A percentile compares a stretch with the other conserved stretches of the same genome.
These are phyloP conservation scores for Ericerus pela DNA, from an alignment of 1,140 invertebrate species.

Conservation along the genomic window DNA sequence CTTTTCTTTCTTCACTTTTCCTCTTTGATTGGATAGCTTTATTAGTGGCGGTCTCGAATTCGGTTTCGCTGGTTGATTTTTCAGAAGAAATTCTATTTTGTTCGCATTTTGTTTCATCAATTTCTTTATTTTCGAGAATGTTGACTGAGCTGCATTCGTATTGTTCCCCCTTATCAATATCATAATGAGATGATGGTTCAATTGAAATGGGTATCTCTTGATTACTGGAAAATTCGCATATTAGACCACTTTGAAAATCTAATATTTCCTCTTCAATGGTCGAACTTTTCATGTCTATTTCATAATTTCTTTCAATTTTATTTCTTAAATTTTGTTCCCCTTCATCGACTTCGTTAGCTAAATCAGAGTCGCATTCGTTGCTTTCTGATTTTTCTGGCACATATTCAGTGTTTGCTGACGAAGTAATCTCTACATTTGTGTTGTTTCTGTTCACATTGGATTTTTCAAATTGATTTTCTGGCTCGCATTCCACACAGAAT, in stretches of 20 bases:
- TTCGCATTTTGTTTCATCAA: not conserved
- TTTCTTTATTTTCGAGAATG: not conserved
- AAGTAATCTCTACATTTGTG: too few relatives aligned
- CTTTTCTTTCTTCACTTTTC: slow-evolving; percentile 16
- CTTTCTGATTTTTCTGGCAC: not conserved
- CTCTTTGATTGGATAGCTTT: slow-evolving; percentile 15
- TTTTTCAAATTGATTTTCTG: too few relatives aligned
- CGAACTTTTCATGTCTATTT: not conserved
- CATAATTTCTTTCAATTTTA: not conserved
- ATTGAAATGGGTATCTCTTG: not conserved
- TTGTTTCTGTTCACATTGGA: too few relatives aligned
- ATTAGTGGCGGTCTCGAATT: not conserved
- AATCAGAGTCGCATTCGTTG: not conserved
- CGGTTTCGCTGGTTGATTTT: not conserved
- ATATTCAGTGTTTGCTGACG: too few relatives aligned
- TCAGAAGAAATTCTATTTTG: not conserved
- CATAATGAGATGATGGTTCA: not conserved
- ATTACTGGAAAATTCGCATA: too few relatives aligned
- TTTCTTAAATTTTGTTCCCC: not conserved
- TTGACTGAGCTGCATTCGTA: not conserved
- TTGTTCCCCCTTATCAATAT: not conserved
- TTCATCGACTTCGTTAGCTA: not conserved
- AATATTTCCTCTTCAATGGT: not conserved
- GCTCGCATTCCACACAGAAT: too few relatives aligned
- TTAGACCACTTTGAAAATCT: too few relatives aligned